Evolutionary conservation across 2,797 vertebrate species (phyloP), one percentile per base, ranked within the genome.

Genomic region (Cuculus canorus): DNA sequence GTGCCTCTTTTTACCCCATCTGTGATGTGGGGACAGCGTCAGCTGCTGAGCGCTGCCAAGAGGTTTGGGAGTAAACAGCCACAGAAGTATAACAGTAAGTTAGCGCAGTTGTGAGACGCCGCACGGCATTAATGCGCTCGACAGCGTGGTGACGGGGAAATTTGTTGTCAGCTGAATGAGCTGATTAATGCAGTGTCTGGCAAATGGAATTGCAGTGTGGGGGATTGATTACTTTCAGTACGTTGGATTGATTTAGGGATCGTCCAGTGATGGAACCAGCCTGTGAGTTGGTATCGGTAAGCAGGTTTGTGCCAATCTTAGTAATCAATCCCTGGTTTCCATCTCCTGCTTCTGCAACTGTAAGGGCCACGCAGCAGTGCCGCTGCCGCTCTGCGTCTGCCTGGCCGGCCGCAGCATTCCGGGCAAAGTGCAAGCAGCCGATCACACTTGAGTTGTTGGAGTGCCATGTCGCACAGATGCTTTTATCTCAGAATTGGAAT

Each of bases 401-500:
- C 57, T 7, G 8, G 30, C 64, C 4, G 21, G 30, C 54, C 11
- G 4, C 65, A 16, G 75, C n/a, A 2, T 19, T 35, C 85, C 1
- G 0, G 37, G 5, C 43, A 8, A 43, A 5, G 6, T 14, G 2
- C 1, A 5, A 45, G 56, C 82, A 12, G 63, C 70, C 50, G 6
- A 66, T 96, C 86, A 63, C 88, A 32, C 78, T 90, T 43, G 86
- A 82, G 71, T 66, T 37, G 50, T 77, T 24, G 92, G 80, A 90
- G 86, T 47, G 72, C 83, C 25, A 5, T 83, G 83, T 75, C 83
- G 0, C 23, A 11, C 75, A 39, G 95, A 82, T 89, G 76, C 96
- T 94, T 97, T 97, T 95, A 88, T 97, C 92, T 95, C 91, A 85
- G 63, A 80, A 37, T 7, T 77, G 73, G 90, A 77, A 94, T 95